Conservation (phyloP, 2,113 vertebrate genomes). For the Circaetus cinerascens region DNA sequence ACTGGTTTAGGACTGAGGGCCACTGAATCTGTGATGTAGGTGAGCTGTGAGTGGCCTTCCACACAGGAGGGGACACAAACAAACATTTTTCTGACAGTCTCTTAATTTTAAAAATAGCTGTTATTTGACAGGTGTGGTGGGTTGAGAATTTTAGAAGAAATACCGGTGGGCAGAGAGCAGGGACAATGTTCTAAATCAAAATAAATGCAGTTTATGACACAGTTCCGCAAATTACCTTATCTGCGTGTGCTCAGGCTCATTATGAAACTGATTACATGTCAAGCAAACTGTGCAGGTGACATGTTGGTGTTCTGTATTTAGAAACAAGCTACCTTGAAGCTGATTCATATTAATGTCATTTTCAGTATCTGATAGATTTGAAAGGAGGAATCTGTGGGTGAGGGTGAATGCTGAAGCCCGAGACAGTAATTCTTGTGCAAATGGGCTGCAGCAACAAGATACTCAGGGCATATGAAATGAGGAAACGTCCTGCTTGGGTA, state of each 20-base stretch:
- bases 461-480: neutral
- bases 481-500: neutral
- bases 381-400: constrained; percentile 13
- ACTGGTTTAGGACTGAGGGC: neutral
- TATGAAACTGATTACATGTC: neutral
- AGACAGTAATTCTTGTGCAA: constrained; percentile 2
- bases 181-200: neutral
- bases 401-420: neutral
- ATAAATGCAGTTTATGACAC: constrained; percentile 23
- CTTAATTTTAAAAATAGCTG: neutral
- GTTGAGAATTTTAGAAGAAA: neutral
- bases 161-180: neutral
- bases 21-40: neutral
- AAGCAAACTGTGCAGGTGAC: constrained; percentile 27
- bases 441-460: neutral
- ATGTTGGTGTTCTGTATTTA: neutral
- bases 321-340: constrained; percentile 34
- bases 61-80: neutral
- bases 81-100: neutral
- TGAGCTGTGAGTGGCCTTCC: neutral
- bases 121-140: neutral
- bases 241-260: constrained; percentile 27
- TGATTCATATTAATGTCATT: constrained; percentile 54
- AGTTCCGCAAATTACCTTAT: constrained; percentile 29
- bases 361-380: constrained; percentile 28